These are phyloP conservation scores for Trissolcus japonicus DNA, from an alignment of 2,888 invertebrate species.

Conservation along the genomic window DNA sequence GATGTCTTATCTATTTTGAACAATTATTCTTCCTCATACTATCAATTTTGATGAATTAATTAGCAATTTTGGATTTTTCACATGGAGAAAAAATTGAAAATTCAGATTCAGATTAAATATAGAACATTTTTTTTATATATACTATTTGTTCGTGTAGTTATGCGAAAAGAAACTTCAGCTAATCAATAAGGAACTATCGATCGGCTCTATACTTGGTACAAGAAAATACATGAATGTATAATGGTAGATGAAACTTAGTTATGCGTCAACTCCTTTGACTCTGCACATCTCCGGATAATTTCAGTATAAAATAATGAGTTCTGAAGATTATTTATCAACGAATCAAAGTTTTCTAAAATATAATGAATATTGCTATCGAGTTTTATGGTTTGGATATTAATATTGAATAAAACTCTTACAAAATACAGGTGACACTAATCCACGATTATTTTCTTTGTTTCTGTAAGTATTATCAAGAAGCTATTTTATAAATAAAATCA, in stretches of 20 bases:
- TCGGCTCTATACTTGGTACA: slow-evolving; percentile 44
- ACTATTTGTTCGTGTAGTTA: slow-evolving; percentile 29
- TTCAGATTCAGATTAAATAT: background rate
- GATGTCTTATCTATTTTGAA: background rate
- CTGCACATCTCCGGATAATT: too few relatives aligned
- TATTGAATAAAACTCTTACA: too few relatives aligned
- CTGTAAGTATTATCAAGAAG: too few relatives aligned
- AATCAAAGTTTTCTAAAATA: too few relatives aligned
- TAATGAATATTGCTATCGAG: too few relatives aligned
- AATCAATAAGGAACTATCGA: slow-evolving; percentile 48
- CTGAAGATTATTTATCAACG: too few relatives aligned
- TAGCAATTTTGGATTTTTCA: background rate
- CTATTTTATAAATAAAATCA: too few relatives aligned
- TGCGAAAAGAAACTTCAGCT: slow-evolving; percentile 27
- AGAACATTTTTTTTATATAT: slow-evolving; percentile 7
- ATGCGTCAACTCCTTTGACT: background rate
- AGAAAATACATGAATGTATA: slow-evolving; percentile 29
- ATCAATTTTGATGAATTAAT: background rate
- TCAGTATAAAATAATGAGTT: too few relatives aligned
- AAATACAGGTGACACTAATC: too few relatives aligned
- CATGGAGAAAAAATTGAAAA: background rate
- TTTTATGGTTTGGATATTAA: too few relatives aligned
- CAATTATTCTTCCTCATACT: background rate
- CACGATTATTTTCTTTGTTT: too few relatives aligned
- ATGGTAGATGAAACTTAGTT: slow-evolving; percentile 16